Evolutionary conservation across 2,888 invertebrate species (phyloP), one percentile per base, ranked within the genome.

Genomic region (Desoria tigrina): DNA sequence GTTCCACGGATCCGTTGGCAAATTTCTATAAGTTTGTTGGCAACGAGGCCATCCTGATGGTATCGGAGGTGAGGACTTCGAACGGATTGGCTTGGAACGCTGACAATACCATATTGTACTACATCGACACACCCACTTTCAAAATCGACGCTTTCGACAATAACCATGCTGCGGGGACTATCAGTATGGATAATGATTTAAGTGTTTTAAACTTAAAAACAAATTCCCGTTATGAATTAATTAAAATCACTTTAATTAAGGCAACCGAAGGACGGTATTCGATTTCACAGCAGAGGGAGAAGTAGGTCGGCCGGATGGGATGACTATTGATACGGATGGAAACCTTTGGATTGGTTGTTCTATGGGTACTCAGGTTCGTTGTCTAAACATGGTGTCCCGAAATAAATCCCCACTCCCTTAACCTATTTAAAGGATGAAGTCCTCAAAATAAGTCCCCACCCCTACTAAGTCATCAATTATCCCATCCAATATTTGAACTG

Each of bases 41-140:
- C n/a, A 39, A 59, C 3, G 50, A 55, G 11, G 56, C 60, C 2
- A 60, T 51, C 32, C 28, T 62, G 65, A 37, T 61, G 59, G 24
- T 7, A 11, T 32, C 57, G 0, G 32, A 42, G 7, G 42, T 69
- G 23, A 83, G 84, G 14, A 84, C 90, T n/a, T 90, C 90, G 51
- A 92, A 92, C 77, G 92, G 92, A 1, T 79, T 92, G 6, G 86
- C 87, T 0, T 92, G 91, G 91, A 88, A 86, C 21, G 78, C 81
- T 0, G 87, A 88, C 76, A 86, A 86, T 77, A 83, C 85, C 68
- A 85, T 84, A 75, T 86, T 92, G 83, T 92, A 88, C 80, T 92
- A 88, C 79, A 89, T 90, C 39, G 92, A 92, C 80, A 86, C 89
- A 0, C 83, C 85, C 0, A 87, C 88, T 0, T 79, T 82, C 37